These are phyloP conservation scores for Hippocampus zosterae DNA, from an alignment of 2,113 vertebrate genomes.

Conservation along the genomic window DNA sequence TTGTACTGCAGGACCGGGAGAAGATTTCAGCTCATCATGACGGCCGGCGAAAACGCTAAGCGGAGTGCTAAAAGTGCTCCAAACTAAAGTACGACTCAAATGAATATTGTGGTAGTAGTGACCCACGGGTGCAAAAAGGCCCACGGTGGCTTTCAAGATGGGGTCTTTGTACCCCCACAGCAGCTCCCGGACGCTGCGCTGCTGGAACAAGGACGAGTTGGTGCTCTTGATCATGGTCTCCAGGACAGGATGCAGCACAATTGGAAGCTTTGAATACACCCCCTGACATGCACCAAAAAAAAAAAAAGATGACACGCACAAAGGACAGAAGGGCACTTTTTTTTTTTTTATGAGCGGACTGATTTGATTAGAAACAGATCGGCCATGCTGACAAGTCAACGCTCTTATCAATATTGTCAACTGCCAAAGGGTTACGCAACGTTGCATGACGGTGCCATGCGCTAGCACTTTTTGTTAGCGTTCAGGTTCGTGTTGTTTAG, in stretches of 20 bases:
- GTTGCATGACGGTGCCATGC: too few relatives aligned
- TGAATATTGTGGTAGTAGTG: neutral
- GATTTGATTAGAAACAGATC: neutral
- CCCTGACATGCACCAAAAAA: constrained; percentile 65
- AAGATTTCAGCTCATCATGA: neutral
- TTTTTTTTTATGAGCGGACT: neutral
- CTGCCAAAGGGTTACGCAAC: neutral
- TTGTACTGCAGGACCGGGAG: constrained; percentile 77
- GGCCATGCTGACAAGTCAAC: neutral
- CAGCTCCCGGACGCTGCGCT: constrained; percentile 79
- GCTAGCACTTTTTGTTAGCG: too few relatives aligned
- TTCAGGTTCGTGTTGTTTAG: too few relatives aligned
- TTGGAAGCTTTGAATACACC: constrained; percentile 57
- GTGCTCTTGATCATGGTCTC: constrained; percentile 63
- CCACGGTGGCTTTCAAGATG: constrained; percentile 58
- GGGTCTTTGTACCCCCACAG: constrained; percentile 90
- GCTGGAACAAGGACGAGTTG: constrained; percentile 79
- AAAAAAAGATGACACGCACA: neutral
- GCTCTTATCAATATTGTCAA: neutral
- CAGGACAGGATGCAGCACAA: constrained; percentile 1
- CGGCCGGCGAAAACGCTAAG: neutral
- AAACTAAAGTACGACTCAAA: too few relatives aligned
- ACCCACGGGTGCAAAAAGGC: constrained; percentile 81
- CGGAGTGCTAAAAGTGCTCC: neutral
- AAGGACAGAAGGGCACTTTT: neutral